phyloP scores from a whole-genome alignment of 2,797 vertebrate species.

The Urocyon cinereoargenteus region DNA sequence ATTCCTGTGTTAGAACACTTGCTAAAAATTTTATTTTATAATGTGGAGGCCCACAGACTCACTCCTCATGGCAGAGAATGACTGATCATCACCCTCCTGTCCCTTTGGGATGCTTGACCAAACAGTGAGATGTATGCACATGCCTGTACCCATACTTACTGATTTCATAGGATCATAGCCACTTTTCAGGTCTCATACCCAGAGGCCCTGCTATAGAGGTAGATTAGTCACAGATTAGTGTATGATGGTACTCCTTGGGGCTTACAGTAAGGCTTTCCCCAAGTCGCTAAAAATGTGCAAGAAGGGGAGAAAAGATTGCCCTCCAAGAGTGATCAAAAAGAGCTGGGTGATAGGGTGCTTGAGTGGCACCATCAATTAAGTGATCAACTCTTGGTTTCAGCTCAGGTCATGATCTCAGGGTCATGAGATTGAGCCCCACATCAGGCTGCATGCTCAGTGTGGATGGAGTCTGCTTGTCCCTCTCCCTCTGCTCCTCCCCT shows the following conservation, averaged over 20 bases:
- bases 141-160: not conserved
- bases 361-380: not conserved
- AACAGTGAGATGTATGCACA: not conserved
- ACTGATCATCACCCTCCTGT: conserved; percentile 43
- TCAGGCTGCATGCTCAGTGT: not conserved
- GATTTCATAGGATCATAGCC: not conserved
- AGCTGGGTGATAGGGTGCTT: not conserved
- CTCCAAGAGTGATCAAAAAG: not conserved
- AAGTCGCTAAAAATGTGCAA: not conserved
- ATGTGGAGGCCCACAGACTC: not conserved
- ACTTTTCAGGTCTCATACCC: not conserved
- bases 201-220: not conserved
- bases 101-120: not conserved
- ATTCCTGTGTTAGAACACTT: not conserved
- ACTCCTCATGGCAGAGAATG: conserved; percentile 62
- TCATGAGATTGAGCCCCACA: not conserved
- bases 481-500: not conserved
- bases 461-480: not conserved
- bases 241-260: not conserved
- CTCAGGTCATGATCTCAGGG: not conserved
- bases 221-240: not conserved
- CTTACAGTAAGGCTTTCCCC: not conserved
- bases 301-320: not conserved
- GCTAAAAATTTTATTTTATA: not conserved
- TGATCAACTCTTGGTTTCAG: not conserved